Conservation (phyloP, 1,140 invertebrate species). For the Rhyacophila brunnea region DNA sequence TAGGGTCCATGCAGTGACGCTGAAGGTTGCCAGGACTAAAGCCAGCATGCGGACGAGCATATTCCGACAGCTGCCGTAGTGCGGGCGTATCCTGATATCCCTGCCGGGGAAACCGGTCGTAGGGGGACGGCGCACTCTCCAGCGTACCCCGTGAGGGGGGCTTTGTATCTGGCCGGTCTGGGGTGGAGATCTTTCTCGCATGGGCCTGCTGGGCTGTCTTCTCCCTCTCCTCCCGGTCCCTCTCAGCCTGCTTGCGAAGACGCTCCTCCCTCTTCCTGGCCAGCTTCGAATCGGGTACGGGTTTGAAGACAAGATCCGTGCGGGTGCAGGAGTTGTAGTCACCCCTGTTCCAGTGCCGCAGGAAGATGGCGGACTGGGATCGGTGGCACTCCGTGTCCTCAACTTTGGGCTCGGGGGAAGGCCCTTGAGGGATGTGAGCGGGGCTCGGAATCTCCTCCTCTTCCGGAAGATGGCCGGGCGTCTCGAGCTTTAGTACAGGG, state of each 20-base stretch:
- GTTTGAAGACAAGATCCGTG: constrained; percentile 94
- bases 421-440: constrained; percentile 70
- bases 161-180: constrained; percentile 75
- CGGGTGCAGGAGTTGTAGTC: constrained; percentile 94
- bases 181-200: constrained; percentile 66
- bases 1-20: constrained; percentile 70
- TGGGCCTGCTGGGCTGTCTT: constrained; percentile 61
- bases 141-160: constrained; percentile 71
- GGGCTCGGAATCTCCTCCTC: constrained; percentile 76
- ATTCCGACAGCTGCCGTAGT: constrained; percentile 83
- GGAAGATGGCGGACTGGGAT: constrained; percentile 93
- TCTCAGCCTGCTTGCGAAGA: constrained; percentile 81
- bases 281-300: constrained; percentile 91
- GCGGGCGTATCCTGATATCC: constrained; percentile 89
- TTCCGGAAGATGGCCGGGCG: constrained; percentile 55
- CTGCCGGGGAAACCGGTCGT: constrained; percentile 73
- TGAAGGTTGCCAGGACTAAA: constrained; percentile 70
- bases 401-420: constrained; percentile 86
- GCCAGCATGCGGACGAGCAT: constrained; percentile 84
- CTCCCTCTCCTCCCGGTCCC: constrained; percentile 84
- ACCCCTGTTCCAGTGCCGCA: constrained; percentile 93
- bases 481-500: constrained; percentile 49
- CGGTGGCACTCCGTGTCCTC: constrained; percentile 93
- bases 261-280: constrained; percentile 89
- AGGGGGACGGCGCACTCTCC: constrained; percentile 73